These are phyloP conservation scores for Melanophora roralis DNA, from an alignment of 2,888 invertebrate species.

Conservation along the genomic window DNA sequence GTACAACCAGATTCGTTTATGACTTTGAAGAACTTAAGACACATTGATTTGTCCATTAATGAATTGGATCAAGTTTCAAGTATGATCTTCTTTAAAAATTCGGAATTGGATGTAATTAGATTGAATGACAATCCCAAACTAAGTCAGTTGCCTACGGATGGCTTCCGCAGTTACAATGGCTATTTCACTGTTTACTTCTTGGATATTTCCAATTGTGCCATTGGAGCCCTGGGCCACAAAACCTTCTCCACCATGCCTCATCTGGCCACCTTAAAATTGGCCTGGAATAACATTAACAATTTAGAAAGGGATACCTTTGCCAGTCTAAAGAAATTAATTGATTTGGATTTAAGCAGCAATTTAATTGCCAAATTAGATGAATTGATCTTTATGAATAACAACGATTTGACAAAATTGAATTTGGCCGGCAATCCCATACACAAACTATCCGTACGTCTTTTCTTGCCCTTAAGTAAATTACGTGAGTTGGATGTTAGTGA, in stretches of 20 bases:
- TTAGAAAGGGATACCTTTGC: slow-evolving; percentile 80
- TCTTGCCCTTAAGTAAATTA: slow-evolving; percentile 81
- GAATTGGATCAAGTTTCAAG: slow-evolving; percentile 82
- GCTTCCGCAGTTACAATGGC: slow-evolving; percentile 81
- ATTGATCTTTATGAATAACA: slow-evolving; percentile 83
- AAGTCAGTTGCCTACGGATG: slow-evolving; percentile 82
- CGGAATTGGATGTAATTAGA: slow-evolving; percentile 83
- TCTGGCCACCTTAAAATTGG: slow-evolving; percentile 82
- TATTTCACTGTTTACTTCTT: slow-evolving; percentile 83
- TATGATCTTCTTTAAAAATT: slow-evolving; percentile 84
- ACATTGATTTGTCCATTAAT: slow-evolving; percentile 86
- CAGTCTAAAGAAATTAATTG: slow-evolving; percentile 80
- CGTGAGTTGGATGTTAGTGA: slow-evolving; percentile 84
- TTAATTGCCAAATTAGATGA: slow-evolving; percentile 80
- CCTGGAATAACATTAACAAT: slow-evolving; percentile 82
- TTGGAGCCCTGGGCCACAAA: slow-evolving; percentile 81
- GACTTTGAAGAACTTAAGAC: slow-evolving; percentile 82
- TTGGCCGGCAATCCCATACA: slow-evolving; percentile 85
- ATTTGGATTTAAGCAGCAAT: slow-evolving; percentile 86
- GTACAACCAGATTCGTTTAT: slow-evolving; percentile 85
- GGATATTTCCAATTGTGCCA: slow-evolving; percentile 86
- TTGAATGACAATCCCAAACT: slow-evolving; percentile 85
- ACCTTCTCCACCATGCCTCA: slow-evolving; percentile 86
- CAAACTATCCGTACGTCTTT: slow-evolving; percentile 82
- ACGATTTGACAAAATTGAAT: slow-evolving; percentile 81